Evolutionary conservation across 2,113 vertebrate genomes (phyloP).

Genomic region (Percopsis transmontana): DNA sequence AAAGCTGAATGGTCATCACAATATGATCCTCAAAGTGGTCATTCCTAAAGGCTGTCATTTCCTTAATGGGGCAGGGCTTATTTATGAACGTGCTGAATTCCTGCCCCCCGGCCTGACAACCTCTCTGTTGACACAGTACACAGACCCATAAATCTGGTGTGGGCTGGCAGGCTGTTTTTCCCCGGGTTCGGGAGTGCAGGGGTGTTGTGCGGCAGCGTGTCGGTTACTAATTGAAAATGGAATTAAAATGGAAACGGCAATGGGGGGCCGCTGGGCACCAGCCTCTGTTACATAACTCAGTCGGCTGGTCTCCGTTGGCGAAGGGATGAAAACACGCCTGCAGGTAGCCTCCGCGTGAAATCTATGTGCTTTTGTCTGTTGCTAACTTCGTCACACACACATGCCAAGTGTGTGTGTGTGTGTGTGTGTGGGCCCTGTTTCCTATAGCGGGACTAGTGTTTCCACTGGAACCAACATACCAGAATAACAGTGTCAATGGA

Average conservation of each 20-base stretch:
- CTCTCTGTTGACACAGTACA: background rate
- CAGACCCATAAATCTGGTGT: slow-evolving; percentile 38
- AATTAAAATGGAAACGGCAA: slow-evolving; percentile 9
- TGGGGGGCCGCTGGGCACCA: slow-evolving; percentile 44
- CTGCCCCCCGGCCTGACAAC: background rate
- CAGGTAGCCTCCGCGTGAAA: no score
- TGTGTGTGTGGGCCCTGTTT: slow-evolving; percentile 21
- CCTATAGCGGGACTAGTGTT: slow-evolving; percentile 53
- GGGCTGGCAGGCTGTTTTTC: slow-evolving; percentile 15
- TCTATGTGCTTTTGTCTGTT: no score
- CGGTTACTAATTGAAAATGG: slow-evolving; percentile 55
- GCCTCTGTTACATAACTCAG: slow-evolving; percentile 69
- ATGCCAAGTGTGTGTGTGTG: background rate
- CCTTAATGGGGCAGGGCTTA: slow-evolving; percentile 1
- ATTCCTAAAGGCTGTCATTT: background rate
- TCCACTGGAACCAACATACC: slow-evolving; percentile 45
- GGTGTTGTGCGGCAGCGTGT: slow-evolving; percentile 12
- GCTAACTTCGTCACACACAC: slow-evolving; percentile 14
- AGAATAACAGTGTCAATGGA: slow-evolving; percentile 68
- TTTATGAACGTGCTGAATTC: slow-evolving; percentile 38
- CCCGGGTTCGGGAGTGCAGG: slow-evolving; percentile 3
- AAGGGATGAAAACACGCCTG: slow-evolving; percentile 2
- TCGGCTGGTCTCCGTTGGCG: slow-evolving; percentile 44
- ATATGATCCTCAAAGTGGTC: no score
- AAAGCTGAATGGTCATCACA: slow-evolving; percentile 34